Base-by-base conservation (phyloP, 2,113 vertebrate genomes). In the Notothenia rossii region DNA sequence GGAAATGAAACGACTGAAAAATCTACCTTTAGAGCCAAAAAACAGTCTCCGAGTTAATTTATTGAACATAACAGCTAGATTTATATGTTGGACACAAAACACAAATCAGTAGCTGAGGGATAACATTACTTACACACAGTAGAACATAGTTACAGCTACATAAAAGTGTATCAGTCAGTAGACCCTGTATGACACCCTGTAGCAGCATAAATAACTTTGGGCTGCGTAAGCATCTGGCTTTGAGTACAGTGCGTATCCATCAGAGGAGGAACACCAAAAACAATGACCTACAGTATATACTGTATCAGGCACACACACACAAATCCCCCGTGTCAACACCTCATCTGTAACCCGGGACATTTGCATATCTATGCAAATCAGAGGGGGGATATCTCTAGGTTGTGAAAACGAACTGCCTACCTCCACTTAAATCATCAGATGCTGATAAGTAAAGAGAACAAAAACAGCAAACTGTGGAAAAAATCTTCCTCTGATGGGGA, bases 331-430 rank as follows among this genome's bases (percentile, higher is more conserved):
- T 74, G 67, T 84, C 58, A 79, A 74, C 84, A 88, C 75, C 79
- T 85, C 82, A 89, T 83, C 85, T 75, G 80, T 65, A 89, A 74
- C 79, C 20, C 2, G 40, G 17, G 1, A 20, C 53, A 91, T 95
- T 94, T 95, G 92, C 94, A 95, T 94, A 93, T 92, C 82, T 91
- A 93, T 94, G 94, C 90, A 95, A 96, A 95, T 94, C 59, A 73
- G 68, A 56, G 67, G n/a, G 46, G 36, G 54, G 51, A 72, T 81
- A 66, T 79, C 85, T 79, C 17, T 13, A 79, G 51, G 48, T 72
- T 74, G 56, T 81, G 63, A 54, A 89, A 87, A 77, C 58, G 25
- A 78, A 76, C 86, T 49, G 54, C 58, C 83, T 73, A 70, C 81
- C 60, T 79, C 79, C 63, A 75, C 59, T 79, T 84, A 81, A 70